These are phyloP conservation scores for Tipula helvola DNA, from an alignment of 2,888 invertebrate genomes.

Conservation along the genomic window DNA sequence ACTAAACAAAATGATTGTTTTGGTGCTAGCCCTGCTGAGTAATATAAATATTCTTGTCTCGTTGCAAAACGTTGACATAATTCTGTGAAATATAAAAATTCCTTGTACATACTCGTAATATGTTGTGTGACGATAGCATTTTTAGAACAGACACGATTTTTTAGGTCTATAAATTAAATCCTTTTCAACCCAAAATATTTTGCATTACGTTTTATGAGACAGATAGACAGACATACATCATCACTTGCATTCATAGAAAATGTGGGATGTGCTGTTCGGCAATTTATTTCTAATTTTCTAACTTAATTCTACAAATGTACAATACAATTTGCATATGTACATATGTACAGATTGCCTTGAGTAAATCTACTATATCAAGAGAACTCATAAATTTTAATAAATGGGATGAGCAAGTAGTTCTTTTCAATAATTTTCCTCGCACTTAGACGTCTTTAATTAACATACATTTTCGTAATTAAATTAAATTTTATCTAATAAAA, in stretches of 20 bases:
- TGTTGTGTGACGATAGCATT: background rate
- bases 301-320: no score
- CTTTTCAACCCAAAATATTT: no score
- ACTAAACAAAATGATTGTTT: background rate
- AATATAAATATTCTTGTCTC: background rate
- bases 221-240: background rate
- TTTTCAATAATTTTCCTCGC: background rate
- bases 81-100: background rate
- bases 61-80: background rate
- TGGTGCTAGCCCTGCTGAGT: background rate
- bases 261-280: background rate
- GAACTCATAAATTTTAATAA: no score
- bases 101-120: background rate
- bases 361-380: no score
- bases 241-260: background rate
- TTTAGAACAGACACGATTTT: background rate
- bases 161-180: background rate
- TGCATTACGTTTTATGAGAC: background rate
- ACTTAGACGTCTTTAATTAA: background rate
- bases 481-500: background rate
- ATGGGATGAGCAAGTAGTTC: background rate
- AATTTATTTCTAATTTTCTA: background rate
- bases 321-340: no score
- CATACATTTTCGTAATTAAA: background rate
- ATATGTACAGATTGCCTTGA: no score